Evolutionary conservation across 2,113 vertebrate species (phyloP).

Genomic region (Alexandromys fortis): DNA sequence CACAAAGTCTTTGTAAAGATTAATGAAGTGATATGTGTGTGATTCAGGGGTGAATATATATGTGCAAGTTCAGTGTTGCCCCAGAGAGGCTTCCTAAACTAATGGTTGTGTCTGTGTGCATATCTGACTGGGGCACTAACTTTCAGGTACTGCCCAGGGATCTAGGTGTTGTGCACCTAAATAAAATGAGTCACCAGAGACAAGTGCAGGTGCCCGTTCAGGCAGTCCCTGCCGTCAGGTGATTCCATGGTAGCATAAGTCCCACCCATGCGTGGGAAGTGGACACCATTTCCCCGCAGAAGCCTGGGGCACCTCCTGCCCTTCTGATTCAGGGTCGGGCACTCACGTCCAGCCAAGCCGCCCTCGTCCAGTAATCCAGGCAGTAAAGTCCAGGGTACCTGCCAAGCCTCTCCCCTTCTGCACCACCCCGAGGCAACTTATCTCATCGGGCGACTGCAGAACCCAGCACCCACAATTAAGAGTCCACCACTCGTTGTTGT

Average conservation of each 20-base stretch:
- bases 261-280: not conserved
- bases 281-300: not conserved
- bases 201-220: not conserved
- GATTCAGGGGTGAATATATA: not conserved
- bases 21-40: not conserved
- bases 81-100: not conserved
- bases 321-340: not conserved
- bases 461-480: not conserved
- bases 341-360: not conserved
- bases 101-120: fast-evolving
- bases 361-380: not conserved
- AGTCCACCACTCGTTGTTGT: not conserved
- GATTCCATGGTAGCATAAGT: not conserved
- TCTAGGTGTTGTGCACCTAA: not conserved
- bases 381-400: not conserved
- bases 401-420: not conserved
- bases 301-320: not conserved
- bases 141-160: not conserved
- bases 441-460: not conserved
- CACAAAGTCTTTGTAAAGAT: not conserved
- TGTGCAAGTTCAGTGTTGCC: not conserved
- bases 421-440: not conserved
- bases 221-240: too few relatives aligned
- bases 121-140: not conserved
- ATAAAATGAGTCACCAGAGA: not conserved